Percentiles rank a stretch among this genome's conserved stretches.
phyloP scores from a whole-genome alignment of 2,797 vertebrate species.

The Apogon talboti region DNA sequence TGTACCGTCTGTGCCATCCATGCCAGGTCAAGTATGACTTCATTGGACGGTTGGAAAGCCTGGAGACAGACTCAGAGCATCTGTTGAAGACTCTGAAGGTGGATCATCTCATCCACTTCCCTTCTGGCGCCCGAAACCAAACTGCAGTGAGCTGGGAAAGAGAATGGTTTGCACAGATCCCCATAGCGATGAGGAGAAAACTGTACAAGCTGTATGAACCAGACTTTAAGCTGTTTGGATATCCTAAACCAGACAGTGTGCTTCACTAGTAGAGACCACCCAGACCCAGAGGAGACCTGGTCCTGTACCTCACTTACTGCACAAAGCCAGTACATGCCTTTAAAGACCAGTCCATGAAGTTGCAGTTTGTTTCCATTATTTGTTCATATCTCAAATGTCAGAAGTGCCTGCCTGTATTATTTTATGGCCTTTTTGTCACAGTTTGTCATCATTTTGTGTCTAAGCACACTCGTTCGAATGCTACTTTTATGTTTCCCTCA shows the following conservation, averaged over 20 bases:
- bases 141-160: conserved; percentile 94
- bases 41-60: conserved; percentile 91
- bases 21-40: conserved; percentile 98
- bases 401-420: conserved; percentile 66
- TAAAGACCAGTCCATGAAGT: conserved; percentile 19
- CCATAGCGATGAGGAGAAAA: conserved; percentile 86
- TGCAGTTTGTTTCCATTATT: conserved; percentile 46
- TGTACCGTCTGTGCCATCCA: conserved; percentile 92
- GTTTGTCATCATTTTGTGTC: conserved; percentile 44
- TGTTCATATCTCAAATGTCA: conserved; percentile 63
- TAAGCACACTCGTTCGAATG: conserved; percentile 30
- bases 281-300: conserved; percentile 41
- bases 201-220: conserved; percentile 94
- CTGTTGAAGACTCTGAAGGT: conserved; percentile 90
- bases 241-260: conserved; percentile 89
- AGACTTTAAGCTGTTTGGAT: conserved; percentile 95
- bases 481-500: conserved; percentile 22
- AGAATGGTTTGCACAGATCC: conserved; percentile 92
- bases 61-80: conserved; percentile 91
- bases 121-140: conserved; percentile 89
- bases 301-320: conserved; percentile 37
- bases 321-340: conserved; percentile 50
- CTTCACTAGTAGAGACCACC: conserved; percentile 51
- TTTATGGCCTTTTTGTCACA: conserved; percentile 23
- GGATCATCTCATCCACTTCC: conserved; percentile 89